Conservation (phyloP, 2,113 vertebrate species). For the Neomonachus schauinslandi region DNA sequence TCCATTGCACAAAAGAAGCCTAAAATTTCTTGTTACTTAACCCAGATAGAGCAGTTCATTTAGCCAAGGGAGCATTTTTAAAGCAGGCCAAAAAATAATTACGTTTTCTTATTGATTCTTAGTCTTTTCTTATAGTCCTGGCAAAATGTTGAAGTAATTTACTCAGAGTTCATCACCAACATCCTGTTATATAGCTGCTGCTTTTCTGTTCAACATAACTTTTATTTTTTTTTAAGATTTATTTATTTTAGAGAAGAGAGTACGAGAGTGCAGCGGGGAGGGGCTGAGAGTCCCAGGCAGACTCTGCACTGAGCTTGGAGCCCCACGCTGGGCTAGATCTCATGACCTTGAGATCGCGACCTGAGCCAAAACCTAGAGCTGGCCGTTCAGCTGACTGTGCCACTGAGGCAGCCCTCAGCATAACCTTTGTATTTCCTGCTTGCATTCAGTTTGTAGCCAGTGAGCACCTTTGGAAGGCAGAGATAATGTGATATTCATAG, state of each 20-base stretch:
- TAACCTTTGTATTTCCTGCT: background rate
- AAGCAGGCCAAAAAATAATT: slow-evolving; percentile 22
- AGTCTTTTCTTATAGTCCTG: background rate
- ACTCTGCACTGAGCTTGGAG: background rate
- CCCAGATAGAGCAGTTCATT: background rate
- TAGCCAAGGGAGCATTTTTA: background rate
- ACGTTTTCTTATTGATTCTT: background rate
- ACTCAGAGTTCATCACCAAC: background rate
- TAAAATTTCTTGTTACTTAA: background rate
- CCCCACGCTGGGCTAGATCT: background rate
- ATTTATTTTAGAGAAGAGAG: background rate
- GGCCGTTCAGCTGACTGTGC: background rate
- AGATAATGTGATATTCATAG: background rate
- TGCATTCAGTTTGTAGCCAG: background rate
- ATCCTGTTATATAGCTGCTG: background rate
- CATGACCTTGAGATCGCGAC: background rate
- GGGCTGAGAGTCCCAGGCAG: background rate
- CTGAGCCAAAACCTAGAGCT: background rate
- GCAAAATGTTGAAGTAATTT: slow-evolving; percentile 49
- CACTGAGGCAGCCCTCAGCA: background rate
- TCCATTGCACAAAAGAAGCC: background rate
- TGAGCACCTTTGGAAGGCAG: background rate
- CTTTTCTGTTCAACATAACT: background rate
- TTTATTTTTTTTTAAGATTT: background rate
- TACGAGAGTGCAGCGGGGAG: background rate